These are phyloP conservation scores for Melipona beecheii DNA, from an alignment of 2,888 invertebrate genomes.

Conservation along the genomic window DNA sequence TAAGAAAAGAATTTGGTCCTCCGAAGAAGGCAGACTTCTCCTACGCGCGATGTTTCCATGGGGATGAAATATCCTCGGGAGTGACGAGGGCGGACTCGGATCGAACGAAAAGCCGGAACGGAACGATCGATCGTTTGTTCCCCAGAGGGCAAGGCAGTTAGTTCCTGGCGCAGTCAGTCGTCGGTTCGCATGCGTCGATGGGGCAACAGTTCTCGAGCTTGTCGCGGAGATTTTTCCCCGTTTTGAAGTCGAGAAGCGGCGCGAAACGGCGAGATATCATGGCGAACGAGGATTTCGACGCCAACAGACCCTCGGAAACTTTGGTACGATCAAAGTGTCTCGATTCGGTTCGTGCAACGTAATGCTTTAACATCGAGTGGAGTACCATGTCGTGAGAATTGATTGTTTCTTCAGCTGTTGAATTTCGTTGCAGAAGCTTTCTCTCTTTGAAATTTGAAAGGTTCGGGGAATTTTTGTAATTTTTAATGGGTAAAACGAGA, in stretches of 20 bases:
- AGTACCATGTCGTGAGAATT: background rate
- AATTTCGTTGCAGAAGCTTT: no score
- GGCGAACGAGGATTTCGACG: slow-evolving; percentile 25
- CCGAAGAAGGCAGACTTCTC: background rate
- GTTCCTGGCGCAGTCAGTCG: slow-evolving; percentile 53
- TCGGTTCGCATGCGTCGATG: slow-evolving; percentile 71
- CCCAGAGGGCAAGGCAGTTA: slow-evolving; percentile 53
- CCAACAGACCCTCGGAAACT: slow-evolving; percentile 4
- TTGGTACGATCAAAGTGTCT: slow-evolving; percentile 26
- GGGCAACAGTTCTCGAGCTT: slow-evolving; percentile 75
- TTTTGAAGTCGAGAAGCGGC: slow-evolving; percentile 37
- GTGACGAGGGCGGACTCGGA: slow-evolving; percentile 39
- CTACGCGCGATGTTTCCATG: slow-evolving; percentile 11
- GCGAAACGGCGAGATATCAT: slow-evolving; percentile 34
- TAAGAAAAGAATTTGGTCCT: background rate
- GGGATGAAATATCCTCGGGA: slow-evolving; percentile 16
- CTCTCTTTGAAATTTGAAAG: no score
- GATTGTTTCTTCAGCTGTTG: background rate
- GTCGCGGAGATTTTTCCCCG: slow-evolving; percentile 69
- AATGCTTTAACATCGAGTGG: background rate
- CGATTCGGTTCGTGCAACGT: background rate
- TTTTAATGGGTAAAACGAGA: no score
- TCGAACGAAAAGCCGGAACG: slow-evolving; percentile 35
- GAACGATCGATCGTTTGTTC: slow-evolving; percentile 71
- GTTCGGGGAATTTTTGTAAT: no score